phyloP scores from a whole-genome alignment of 2,888 invertebrate species.

The Callimorpha dominula region DNA sequence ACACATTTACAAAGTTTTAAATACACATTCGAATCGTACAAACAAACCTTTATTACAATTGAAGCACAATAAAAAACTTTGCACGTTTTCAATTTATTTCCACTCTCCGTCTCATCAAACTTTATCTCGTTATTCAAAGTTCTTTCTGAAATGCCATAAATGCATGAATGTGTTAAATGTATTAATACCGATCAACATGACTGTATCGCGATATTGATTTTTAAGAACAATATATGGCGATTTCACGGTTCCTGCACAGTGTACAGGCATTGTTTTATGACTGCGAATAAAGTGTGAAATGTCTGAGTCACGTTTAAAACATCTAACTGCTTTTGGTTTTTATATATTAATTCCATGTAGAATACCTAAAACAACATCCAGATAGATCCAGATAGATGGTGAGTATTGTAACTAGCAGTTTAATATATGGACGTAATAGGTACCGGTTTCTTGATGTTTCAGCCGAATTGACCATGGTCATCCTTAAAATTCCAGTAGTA shows the following conservation, averaged over 20 bases:
- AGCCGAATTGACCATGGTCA: too few species aligned
- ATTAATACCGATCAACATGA: background rate
- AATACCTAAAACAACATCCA: too few species aligned
- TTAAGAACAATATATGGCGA: background rate
- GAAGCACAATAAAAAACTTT: constrained; percentile 6
- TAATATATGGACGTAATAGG: too few species aligned
- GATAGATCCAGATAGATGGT: too few species aligned
- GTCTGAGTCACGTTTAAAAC: background rate
- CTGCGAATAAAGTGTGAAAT: background rate
- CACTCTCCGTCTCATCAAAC: background rate
- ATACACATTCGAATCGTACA: background rate
- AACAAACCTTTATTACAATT: background rate
- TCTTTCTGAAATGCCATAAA: constrained; percentile 4
- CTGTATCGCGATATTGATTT: background rate
- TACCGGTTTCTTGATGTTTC: too few species aligned
- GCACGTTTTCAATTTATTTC: constrained; percentile 7
- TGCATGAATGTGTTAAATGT: constrained; percentile 2
- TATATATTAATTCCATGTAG: too few species aligned
- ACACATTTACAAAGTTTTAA: background rate
- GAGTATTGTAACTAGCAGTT: too few species aligned
- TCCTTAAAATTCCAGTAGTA: background rate
- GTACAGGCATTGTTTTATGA: background rate
- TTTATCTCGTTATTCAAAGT: background rate
- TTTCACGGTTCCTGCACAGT: background rate
- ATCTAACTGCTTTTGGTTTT: background rate